Conservation (phyloP, 2,113 vertebrate genomes). For the Saimiri boliviensis region DNA sequence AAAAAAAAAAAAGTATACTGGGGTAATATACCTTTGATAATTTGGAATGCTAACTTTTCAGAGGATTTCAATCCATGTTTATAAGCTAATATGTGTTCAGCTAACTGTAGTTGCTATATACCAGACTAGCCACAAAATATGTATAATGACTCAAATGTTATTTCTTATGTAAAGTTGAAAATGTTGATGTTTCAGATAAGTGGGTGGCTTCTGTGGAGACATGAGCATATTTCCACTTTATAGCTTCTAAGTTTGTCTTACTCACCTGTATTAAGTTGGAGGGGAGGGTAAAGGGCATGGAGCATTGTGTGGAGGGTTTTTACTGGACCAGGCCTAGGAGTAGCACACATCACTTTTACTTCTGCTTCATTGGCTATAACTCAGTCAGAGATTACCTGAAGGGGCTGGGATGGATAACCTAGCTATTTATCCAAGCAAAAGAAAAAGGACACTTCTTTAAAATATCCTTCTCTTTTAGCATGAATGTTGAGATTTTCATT, state of each 20-base stretch:
- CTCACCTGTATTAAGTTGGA: background rate
- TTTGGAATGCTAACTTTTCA: conserved; percentile 16
- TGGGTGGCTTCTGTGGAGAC: background rate
- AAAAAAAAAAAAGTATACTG: background rate
- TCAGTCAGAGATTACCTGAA: background rate
- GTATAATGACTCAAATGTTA: background rate
- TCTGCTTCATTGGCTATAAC: background rate
- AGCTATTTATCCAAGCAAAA: background rate
- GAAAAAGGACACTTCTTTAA: background rate
- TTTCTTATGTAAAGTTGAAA: conserved; percentile 24
- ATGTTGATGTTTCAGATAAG: background rate
- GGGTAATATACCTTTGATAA: background rate
- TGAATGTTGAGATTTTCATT: conserved; percentile 31
- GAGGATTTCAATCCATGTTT: background rate
- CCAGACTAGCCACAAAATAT: background rate
- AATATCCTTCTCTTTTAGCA: background rate
- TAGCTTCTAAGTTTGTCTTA: background rate
- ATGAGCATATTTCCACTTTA: background rate
- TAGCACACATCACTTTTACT: background rate
- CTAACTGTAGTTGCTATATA: background rate
- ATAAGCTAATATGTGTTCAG: background rate
- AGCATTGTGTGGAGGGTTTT: background rate
- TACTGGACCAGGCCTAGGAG: background rate
- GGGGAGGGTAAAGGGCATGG: background rate
- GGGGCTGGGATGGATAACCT: too few relatives aligned